Percentiles rank a stretch among this genome's conserved stretches.
phyloP scores from a whole-genome alignment of 2,113 vertebrate genomes.

The Eidolon helvum region DNA sequence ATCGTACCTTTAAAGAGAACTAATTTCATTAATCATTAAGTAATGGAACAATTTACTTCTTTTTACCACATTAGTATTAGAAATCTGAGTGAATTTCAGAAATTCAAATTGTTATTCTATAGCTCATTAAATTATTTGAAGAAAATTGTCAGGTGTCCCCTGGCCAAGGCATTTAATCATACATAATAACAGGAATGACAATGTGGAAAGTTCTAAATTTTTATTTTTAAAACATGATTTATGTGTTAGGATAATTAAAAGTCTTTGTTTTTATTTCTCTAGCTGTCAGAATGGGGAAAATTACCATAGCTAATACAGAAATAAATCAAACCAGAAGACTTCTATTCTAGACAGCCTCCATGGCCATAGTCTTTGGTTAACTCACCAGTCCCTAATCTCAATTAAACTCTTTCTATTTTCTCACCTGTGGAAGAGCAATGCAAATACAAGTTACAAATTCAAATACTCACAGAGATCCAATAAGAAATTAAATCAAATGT shows the following conservation, averaged over 20 bases:
- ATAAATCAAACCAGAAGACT: background rate
- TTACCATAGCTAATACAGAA: background rate
- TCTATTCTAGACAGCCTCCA: background rate
- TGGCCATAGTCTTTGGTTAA: background rate
- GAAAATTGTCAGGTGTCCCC: background rate
- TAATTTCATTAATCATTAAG: background rate
- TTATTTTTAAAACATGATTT: background rate
- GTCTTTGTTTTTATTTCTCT: background rate
- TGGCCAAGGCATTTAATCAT: background rate
- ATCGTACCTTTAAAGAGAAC: background rate
- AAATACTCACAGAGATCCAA: background rate
- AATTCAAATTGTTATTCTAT: background rate
- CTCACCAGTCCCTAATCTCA: background rate
- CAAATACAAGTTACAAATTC: background rate
- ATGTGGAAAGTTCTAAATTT: background rate
- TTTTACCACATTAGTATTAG: background rate
- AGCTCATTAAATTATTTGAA: background rate
- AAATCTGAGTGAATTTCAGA: background rate
- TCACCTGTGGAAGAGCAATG: background rate
- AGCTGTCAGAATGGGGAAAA: background rate
- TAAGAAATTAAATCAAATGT: background rate
- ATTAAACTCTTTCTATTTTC: constrained; percentile 29
- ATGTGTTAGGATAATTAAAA: background rate
- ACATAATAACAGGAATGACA: background rate
- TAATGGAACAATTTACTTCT: background rate